phyloP scores from a whole-genome alignment of 2,888 invertebrate species.

The Urechis unicinctus region DNA sequence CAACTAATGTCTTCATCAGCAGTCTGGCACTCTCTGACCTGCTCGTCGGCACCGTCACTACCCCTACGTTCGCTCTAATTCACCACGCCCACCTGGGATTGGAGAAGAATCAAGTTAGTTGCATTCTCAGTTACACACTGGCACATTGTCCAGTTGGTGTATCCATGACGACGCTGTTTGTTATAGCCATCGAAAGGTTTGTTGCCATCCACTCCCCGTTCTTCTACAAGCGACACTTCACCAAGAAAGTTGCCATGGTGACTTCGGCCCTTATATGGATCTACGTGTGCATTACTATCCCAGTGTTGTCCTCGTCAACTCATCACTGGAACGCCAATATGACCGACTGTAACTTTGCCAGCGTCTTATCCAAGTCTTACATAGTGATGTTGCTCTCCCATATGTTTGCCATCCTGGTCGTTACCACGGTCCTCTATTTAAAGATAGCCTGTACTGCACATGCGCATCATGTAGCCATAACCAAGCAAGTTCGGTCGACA shows the following conservation, averaged over 20 bases:
- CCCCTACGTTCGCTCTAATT: constrained; percentile 2
- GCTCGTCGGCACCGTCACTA: constrained; percentile 5
- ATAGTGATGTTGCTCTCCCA: not conserved
- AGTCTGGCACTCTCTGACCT: constrained; percentile 7
- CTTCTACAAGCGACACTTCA: constrained; percentile 3
- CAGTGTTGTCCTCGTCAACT: not conserved
- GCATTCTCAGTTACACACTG: constrained; percentile 4
- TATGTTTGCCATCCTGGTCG: constrained; percentile 5
- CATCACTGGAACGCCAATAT: not conserved
- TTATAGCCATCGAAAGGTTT: constrained; percentile 5
- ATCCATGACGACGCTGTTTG: constrained; percentile 2
- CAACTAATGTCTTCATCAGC: constrained; percentile 4
- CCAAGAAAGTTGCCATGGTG: not conserved
- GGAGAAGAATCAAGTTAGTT: constrained; percentile 2
- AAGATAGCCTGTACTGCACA: constrained; percentile 2
- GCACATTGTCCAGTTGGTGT: constrained; percentile 8
- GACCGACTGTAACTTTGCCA: constrained; percentile 5
- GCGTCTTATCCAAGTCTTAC: constrained; percentile 1
- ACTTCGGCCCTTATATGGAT: constrained; percentile 1
- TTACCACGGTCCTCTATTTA: constrained; percentile 4
- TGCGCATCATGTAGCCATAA: not conserved
- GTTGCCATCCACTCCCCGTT: constrained; percentile 6
- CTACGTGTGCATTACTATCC: constrained; percentile 3
- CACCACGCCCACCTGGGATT: constrained; percentile 3
- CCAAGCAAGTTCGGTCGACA: no score